Base-by-base conservation (phyloP, 2,888 invertebrate species). In the Flexamia atlantica region DNA sequence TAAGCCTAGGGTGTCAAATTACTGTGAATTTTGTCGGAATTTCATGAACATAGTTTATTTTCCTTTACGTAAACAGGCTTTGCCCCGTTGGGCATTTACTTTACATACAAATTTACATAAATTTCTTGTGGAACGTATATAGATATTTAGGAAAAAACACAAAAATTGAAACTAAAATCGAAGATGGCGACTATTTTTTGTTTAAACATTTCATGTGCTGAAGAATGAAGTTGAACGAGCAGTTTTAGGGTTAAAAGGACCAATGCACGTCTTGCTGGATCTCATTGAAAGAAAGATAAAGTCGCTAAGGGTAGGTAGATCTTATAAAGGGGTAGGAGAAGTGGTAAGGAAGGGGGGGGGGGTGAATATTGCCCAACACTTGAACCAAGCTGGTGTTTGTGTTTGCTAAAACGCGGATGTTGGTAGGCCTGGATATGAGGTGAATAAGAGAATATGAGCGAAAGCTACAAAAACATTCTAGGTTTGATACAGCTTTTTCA, bases 371-470 rank as follows among this genome's bases (percentile, higher is more conserved):
- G 20, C 5, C 5, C n/a, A 46, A 53, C 53, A 53, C 53, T 53
- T 1, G 53, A 9, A 23, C 53, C 53, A 53, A 53, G 20, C 53
- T 53, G 53, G 20, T 53, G 53, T 23, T 53, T 53, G 53, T 53
- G 46, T 46, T 46, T 3, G 46, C 46, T 14, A 46, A 46, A 46
- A 46, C 14, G 20, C 20, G 53, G 10, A 53, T 53, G 53, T 53
- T 53, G 53, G 53, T 20, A 53, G 20, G 53, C 53, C 53, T 53
- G 53, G 53, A 46, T 4, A 46, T 46, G 46, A 46, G 46, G 46
- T 46, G 46, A 17, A 53, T 53, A 23, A 53, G 20, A 50, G 17
- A 50, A 50, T 4, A 9, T 14, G n/a, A 50, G 50, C 7, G n/a
- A 12, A 53, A 53, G 53, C 53, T 53, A 23, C 23, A 23, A 10